phyloP scores from a whole-genome alignment of 1,140 invertebrate genomes.

The Cotesia typhae region DNA sequence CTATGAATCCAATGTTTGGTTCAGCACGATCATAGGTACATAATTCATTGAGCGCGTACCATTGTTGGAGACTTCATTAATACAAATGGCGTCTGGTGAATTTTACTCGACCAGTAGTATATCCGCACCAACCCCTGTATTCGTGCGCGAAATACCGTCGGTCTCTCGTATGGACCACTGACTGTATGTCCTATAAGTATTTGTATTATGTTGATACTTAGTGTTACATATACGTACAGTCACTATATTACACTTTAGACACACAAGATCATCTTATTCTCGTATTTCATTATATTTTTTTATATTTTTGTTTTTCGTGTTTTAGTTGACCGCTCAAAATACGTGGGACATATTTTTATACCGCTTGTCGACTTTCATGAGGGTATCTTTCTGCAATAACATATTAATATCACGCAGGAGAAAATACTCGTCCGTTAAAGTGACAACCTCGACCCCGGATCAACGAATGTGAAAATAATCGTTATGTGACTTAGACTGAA shows the following conservation, averaged over 20 bases:
- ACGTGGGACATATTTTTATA: constrained; percentile 60
- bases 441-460: constrained; percentile 52
- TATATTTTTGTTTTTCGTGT: constrained; percentile 11
- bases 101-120: constrained; percentile 46
- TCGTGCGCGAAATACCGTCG: constrained; percentile 36
- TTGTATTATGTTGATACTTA: neutral
- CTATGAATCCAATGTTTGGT: constrained; percentile 32
- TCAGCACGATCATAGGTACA: constrained; percentile 60
- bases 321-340: constrained; percentile 6
- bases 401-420: constrained; percentile 64
- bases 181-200: neutral
- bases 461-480: constrained; percentile 45
- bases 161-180: constrained; percentile 11
- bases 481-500: constrained; percentile 42
- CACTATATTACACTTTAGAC: constrained; percentile 11
- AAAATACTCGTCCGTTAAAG: constrained; percentile 51
- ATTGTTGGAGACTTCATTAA: constrained; percentile 66
- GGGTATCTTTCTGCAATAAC: constrained; percentile 65
- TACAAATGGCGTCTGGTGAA: constrained; percentile 68
- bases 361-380: constrained; percentile 66
- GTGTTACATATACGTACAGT: constrained; percentile 12
- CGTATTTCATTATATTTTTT: constrained; percentile 9
- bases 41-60: constrained; percentile 66
- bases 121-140: constrained; percentile 37
- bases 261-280: constrained; percentile 10